These are phyloP conservation scores for Peromyscus californicus DNA, from an alignment of 2,113 vertebrate species.

Conservation along the genomic window DNA sequence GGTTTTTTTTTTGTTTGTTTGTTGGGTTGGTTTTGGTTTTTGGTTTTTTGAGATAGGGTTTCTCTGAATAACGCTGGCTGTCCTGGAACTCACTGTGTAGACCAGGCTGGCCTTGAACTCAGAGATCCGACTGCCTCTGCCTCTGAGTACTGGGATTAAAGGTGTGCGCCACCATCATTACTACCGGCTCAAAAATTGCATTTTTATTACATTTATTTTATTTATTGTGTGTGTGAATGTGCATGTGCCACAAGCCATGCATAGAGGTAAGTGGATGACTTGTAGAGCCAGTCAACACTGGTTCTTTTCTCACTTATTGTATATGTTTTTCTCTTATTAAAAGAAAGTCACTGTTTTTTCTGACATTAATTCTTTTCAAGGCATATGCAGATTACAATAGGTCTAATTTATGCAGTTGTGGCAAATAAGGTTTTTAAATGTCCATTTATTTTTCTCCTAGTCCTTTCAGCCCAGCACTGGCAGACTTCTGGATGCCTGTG, in stretches of 20 bases:
- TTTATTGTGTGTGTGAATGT: not conserved
- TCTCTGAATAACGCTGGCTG: not conserved
- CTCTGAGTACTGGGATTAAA: not conserved
- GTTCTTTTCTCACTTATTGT: not conserved
- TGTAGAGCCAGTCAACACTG: not conserved
- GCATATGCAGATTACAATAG: accelerated
- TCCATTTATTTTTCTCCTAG: constrained; percentile 83
- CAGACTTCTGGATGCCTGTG: constrained; percentile 97
- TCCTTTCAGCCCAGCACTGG: constrained; percentile 90
- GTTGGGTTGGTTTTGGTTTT: not conserved
- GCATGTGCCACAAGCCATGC: too few species aligned
- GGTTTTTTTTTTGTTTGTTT: not conserved
- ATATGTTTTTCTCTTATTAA: constrained; percentile 23
- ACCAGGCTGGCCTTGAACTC: not conserved
- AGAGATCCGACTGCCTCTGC: not conserved
- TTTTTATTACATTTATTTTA: not conserved
- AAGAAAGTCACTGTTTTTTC: not conserved
- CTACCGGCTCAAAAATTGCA: not conserved
- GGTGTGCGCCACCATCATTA: accelerated
- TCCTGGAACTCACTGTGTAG: not conserved
- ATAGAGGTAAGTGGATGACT: not conserved
- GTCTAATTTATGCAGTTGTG: not conserved
- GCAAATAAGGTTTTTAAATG: not conserved
- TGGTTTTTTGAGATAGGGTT: not conserved
- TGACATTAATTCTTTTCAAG: not conserved